Conservation (phyloP, 2,113 vertebrate genomes). For the Plotosus lineatus region DNA sequence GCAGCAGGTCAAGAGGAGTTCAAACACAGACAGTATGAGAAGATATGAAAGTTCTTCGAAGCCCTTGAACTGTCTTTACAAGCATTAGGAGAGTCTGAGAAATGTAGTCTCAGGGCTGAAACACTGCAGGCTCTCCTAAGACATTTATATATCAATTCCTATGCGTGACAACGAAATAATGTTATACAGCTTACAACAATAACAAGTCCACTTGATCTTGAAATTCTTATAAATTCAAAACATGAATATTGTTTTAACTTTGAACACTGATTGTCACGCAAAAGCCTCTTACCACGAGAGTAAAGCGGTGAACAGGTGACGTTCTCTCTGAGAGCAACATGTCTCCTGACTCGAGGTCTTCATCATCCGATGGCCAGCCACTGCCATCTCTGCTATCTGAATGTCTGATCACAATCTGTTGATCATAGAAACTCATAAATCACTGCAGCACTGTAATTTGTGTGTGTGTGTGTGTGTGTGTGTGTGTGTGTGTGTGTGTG, state of each 20-base stretch:
- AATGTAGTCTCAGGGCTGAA: slow-evolving; percentile 11
- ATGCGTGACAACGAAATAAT: neutral
- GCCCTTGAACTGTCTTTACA: slow-evolving; percentile 51
- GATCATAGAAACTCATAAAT: slow-evolving; percentile 39
- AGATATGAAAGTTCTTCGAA: neutral
- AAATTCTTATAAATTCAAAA: neutral
- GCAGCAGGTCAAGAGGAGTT: slow-evolving; percentile 23
- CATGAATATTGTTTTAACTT: neutral
- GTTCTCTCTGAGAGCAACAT: slow-evolving; percentile 72
- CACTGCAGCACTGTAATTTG: neutral
- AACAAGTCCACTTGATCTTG: neutral
- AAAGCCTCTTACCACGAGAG: slow-evolving; percentile 58
- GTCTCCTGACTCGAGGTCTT: slow-evolving; percentile 82
- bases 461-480: slow-evolving; percentile 11
- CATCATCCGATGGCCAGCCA: slow-evolving; percentile 76
- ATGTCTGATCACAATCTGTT: slow-evolving; percentile 83
- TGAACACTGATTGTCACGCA: neutral
- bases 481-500: slow-evolving; percentile 24
- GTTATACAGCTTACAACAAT: neutral
- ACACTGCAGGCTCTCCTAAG: slow-evolving; percentile 12
- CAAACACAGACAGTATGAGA: neutral
- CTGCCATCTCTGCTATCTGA: slow-evolving; percentile 79
- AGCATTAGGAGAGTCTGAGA: slow-evolving; percentile 52
- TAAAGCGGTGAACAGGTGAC: slow-evolving; percentile 34
- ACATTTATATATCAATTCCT: neutral